A percentile compares a stretch with the other conserved stretches of the same genome.
phyloP scores from a whole-genome alignment of 1,140 invertebrate species.

The Ganaspis sp. region DNA sequence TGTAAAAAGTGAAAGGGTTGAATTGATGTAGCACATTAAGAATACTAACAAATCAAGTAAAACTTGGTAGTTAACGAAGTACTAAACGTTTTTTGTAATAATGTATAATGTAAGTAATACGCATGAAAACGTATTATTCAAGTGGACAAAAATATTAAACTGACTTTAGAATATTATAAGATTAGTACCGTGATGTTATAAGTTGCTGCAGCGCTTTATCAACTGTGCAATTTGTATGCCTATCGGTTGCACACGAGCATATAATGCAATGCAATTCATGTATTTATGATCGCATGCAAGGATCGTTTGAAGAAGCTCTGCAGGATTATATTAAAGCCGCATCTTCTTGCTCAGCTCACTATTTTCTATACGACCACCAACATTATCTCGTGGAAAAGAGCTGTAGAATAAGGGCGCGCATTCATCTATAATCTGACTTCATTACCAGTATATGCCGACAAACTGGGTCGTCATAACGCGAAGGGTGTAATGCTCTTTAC shows the following conservation, averaged over 20 bases:
- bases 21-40: too few relatives aligned
- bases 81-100: background rate
- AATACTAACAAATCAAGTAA: background rate
- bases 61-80: background rate
- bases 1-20: too few relatives aligned
- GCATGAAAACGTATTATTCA: background rate
- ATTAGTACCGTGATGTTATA: background rate
- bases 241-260: conserved; percentile 16
- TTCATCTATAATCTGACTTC: conserved; percentile 27
- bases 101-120: background rate
- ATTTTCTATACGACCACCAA: conserved; percentile 16
- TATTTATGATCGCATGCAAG: conserved; percentile 24
- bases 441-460: conserved; percentile 6
- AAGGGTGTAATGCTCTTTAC: background rate
- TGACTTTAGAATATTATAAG: background rate
- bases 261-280: conserved; percentile 25
- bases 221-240: conserved; percentile 23
- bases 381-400: conserved; percentile 16
- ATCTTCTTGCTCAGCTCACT: background rate
- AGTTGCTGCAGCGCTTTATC: background rate
- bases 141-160: background rate
- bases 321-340: conserved; percentile 25
- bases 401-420: conserved; percentile 1
- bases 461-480: conserved; percentile 13
- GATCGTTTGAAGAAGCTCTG: conserved; percentile 30